Evolutionary conservation across 1,140 invertebrate species (phyloP).

Genomic region (Harlomillsia oculata): DNA sequence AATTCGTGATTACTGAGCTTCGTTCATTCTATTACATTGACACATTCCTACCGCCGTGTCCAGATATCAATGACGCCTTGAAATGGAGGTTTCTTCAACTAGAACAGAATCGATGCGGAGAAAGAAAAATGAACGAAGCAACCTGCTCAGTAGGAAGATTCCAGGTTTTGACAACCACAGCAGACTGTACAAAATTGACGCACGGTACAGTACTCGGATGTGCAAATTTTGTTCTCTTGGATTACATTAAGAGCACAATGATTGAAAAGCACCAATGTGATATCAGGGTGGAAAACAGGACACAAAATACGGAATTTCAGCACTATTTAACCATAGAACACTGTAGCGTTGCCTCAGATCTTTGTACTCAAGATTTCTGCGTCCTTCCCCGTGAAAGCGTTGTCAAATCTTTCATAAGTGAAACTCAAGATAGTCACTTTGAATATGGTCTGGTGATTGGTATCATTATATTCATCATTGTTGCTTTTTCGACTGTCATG

Average conservation of each 20-base stretch:
- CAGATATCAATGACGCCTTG: constrained; percentile 1
- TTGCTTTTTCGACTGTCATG: constrained; percentile 12
- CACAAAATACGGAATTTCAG: neutral
- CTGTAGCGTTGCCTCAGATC: neutral
- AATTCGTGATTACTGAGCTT: constrained; percentile 11
- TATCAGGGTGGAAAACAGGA: neutral
- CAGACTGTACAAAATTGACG: neutral
- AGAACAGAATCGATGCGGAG: constrained; percentile 7
- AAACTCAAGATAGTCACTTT: neutral
- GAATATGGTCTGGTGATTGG: constrained; percentile 17
- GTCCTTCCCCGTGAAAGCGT: constrained; percentile 4
- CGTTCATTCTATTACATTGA: constrained; percentile 15
- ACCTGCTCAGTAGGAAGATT: constrained; percentile 23
- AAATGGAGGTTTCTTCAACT: constrained; percentile 17
- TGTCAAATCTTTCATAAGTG: constrained; percentile 11
- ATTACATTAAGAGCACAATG: neutral
- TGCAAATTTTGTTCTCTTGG: constrained; percentile 11
- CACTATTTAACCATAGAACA: constrained; percentile 12
- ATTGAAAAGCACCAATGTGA: neutral
- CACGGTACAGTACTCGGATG: constrained; percentile 28
- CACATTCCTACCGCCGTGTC: constrained; percentile 16
- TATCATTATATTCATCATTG: constrained; percentile 12
- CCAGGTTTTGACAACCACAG: constrained; percentile 6
- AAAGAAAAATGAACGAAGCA: neutral
- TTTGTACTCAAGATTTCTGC: constrained; percentile 16